These are phyloP conservation scores for Cariama cristata DNA, from an alignment of 2,113 vertebrate genomes.

Conservation along the genomic window DNA sequence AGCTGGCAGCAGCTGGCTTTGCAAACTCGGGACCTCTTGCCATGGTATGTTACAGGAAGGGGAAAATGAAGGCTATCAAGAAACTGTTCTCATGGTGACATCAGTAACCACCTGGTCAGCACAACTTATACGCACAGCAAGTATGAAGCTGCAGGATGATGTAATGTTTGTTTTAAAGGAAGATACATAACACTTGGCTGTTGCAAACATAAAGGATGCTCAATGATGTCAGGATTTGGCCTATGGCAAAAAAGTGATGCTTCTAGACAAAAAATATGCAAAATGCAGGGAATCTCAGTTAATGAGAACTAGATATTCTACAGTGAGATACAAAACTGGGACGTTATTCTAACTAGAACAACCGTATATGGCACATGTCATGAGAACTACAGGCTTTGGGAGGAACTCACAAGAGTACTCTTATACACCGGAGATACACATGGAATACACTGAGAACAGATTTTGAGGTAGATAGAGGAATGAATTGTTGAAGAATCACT, in stretches of 20 bases:
- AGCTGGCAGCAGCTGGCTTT: background rate
- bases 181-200: background rate
- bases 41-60: background rate
- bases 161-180: background rate
- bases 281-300: background rate
- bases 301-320: background rate
- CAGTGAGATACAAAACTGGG: background rate
- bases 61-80: background rate
- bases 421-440: background rate
- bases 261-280: background rate
- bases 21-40: background rate
- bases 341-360: background rate
- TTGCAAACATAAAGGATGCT: background rate
- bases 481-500: background rate
- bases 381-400: background rate
- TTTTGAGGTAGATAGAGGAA: background rate
- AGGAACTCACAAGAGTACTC: background rate
- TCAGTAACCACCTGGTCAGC: background rate
- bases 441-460: background rate
- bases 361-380: fast-evolving
- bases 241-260: background rate
- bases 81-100: background rate
- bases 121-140: background rate
- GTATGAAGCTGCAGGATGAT: background rate
- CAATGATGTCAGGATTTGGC: background rate